Evolutionary conservation across 1,140 invertebrate genomes (phyloP).

Genomic region (Druon quercuslanigerum): DNA sequence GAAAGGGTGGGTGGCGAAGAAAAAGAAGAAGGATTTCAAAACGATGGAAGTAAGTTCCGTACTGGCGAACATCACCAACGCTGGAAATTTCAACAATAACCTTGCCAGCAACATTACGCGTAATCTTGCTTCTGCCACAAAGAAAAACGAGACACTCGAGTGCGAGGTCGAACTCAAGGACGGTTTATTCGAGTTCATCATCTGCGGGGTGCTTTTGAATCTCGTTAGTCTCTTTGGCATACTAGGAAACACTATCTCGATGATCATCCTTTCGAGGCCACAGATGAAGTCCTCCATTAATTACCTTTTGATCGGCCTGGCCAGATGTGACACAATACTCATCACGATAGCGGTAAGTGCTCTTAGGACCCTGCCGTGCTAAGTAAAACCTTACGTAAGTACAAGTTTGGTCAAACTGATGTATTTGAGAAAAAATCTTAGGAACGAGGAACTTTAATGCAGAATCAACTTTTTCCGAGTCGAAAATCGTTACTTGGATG

Average conservation of each 20-base stretch:
- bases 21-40: constrained; percentile 37
- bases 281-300: constrained; percentile 97
- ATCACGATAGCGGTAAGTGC: constrained; percentile 84
- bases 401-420: neutral
- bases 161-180: constrained; percentile 73
- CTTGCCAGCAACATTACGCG: constrained; percentile 28
- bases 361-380: neutral
- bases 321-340: constrained; percentile 92
- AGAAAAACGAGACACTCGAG: constrained; percentile 49
- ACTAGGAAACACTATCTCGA: constrained; percentile 91
- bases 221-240: constrained; percentile 89
- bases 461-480: too few relatives aligned
- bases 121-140: constrained; percentile 8
- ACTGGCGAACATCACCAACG: constrained; percentile 54
- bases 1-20: constrained; percentile 37
- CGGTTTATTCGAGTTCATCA: constrained; percentile 85
- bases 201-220: constrained; percentile 89
- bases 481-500: too few relatives aligned
- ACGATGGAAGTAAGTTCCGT: constrained; percentile 56
- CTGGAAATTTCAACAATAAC: constrained; percentile 42
- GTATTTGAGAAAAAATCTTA: neutral
- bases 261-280: constrained; percentile 91
- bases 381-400: too few relatives aligned
- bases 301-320: constrained; percentile 92
- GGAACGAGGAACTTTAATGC: too few relatives aligned